A percentile compares a stretch with the other conserved stretches of the same genome.
Evolutionary conservation across 2,888 invertebrate genomes (phyloP).

Genomic region (Mythimna lalbum): DNA sequence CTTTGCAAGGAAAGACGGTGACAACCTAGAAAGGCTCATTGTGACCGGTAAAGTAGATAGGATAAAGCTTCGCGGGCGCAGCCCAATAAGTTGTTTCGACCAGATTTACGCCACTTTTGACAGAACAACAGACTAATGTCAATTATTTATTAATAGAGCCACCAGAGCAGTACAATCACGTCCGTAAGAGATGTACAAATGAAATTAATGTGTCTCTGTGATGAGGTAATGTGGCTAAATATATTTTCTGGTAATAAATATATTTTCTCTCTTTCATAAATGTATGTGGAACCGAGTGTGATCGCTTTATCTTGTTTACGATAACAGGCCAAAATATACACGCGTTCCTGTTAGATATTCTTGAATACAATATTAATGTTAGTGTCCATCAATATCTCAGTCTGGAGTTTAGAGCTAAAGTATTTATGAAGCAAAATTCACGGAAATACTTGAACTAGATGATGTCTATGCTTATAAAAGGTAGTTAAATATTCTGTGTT

Average conservation of each 20-base stretch:
- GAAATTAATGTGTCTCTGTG: conserved; percentile 15
- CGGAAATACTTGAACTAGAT: not conserved
- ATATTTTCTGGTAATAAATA: not conserved
- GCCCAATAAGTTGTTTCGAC: too few relatives aligned
- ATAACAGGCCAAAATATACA: conserved; percentile 8
- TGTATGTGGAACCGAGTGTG: conserved; percentile 15
- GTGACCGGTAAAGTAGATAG: too few relatives aligned
- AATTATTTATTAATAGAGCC: conserved; percentile 30
- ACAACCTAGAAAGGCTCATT: too few relatives aligned
- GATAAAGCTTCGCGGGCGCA: too few relatives aligned
- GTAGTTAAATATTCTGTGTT: not conserved
- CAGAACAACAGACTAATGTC: conserved; percentile 20
- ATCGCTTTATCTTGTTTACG: conserved; percentile 1
- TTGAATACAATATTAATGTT: conserved; percentile 20
- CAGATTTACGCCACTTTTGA: too few relatives aligned
- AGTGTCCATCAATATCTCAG: conserved; percentile 16
- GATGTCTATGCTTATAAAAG: not conserved
- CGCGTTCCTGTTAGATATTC: not conserved
- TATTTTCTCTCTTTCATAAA: conserved; percentile 5
- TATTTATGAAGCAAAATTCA: not conserved
- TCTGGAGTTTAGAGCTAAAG: not conserved
- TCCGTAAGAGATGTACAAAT: conserved; percentile 22
- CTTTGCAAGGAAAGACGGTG: too few relatives aligned
- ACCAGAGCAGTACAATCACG: conserved; percentile 10
- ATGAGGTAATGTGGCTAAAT: conserved; percentile 16